phyloP scores from a whole-genome alignment of 1,140 invertebrate species.

The Ectropis grisescens region DNA sequence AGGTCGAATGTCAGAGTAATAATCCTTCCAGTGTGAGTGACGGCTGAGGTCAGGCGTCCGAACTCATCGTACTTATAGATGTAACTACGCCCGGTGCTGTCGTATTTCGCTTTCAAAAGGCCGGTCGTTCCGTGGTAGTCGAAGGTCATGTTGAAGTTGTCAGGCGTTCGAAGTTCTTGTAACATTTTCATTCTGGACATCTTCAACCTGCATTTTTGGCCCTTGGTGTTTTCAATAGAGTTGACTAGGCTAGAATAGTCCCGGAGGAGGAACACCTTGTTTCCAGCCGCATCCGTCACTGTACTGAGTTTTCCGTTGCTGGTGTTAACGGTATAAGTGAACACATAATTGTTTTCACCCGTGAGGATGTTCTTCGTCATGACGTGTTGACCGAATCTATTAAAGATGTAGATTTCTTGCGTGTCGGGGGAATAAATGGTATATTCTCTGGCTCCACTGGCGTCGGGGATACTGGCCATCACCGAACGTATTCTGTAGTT shows the following conservation, averaged over 20 bases:
- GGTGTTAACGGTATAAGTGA: constrained; percentile 96
- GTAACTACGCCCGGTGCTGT: constrained; percentile 91
- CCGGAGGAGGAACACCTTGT: constrained; percentile 90
- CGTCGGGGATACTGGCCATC: constrained; percentile 91
- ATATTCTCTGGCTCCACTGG: constrained; percentile 87
- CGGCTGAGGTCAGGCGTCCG: constrained; percentile 88
- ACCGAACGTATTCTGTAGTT: constrained; percentile 93
- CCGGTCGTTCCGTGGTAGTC: constrained; percentile 93
- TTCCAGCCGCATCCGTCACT: constrained; percentile 93
- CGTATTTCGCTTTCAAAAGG: constrained; percentile 88
- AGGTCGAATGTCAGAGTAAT: constrained; percentile 89
- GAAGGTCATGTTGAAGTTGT: constrained; percentile 93
- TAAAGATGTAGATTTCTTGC: constrained; percentile 96
- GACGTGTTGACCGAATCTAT: constrained; percentile 94
- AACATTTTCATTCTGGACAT: constrained; percentile 92
- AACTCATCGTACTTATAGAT: constrained; percentile 97
- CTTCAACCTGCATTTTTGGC: constrained; percentile 89
- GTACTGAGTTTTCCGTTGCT: constrained; percentile 95
- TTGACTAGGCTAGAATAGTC: constrained; percentile 92
- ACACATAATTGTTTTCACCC: constrained; percentile 91
- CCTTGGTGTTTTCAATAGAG: constrained; percentile 94
- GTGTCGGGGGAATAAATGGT: constrained; percentile 96
- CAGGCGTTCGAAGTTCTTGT: constrained; percentile 88
- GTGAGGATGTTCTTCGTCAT: constrained; percentile 94
- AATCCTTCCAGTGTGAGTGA: constrained; percentile 93